Evolutionary conservation across 1,140 invertebrate species (phyloP), one percentile per base, ranked within the genome.

Genomic region (Monochamus saltuarius): DNA sequence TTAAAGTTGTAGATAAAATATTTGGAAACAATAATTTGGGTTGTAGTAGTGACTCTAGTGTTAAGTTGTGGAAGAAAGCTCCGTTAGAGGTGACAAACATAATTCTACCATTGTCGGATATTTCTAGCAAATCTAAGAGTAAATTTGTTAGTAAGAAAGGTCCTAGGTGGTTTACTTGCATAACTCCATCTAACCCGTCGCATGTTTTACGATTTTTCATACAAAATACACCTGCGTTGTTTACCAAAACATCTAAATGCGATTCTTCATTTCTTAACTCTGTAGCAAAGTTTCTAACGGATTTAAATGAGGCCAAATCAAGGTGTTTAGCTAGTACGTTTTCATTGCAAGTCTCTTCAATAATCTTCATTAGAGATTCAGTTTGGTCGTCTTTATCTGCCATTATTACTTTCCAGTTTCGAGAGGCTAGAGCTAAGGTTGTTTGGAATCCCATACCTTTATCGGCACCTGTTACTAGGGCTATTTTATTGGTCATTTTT

Each of bases 381-480:
- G 87, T 89, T 38, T 81, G 83, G 56, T 89, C 59, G 75, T 92
- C 88, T 60, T 93, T 83, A 74, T 94, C 97, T 0, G 91, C 93
- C 85, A 97, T 87, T 57, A 96, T 92, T 2, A 97, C 84, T 51
- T 82, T 84, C 1, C 92, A 93, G 14, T 89, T 87, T 70, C 89
- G 82, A 49, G 83, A 86, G 0, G 90, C 91, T 53, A 95, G 72
- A 61, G 91, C 87, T 54, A 83, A 79, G 0, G 93, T 90, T 0
- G 93, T 93, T 71, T 92, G 91, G 73, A 88, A 89, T 1, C 95
- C 95, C 68, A 98, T 95, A 0, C 95, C 95, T 64, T 87, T 37
- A 62, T 92, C 95, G 56, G 90, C 90, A 6, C 93, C 93, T 22
- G 93, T 96, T 7, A 96, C 84, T 35, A 95, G 84, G 1, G 93